Evolutionary conservation across 1,140 invertebrate species (phyloP), one percentile per base, ranked within the genome.

Genomic region (Yoshiicerus persimilis): DNA sequence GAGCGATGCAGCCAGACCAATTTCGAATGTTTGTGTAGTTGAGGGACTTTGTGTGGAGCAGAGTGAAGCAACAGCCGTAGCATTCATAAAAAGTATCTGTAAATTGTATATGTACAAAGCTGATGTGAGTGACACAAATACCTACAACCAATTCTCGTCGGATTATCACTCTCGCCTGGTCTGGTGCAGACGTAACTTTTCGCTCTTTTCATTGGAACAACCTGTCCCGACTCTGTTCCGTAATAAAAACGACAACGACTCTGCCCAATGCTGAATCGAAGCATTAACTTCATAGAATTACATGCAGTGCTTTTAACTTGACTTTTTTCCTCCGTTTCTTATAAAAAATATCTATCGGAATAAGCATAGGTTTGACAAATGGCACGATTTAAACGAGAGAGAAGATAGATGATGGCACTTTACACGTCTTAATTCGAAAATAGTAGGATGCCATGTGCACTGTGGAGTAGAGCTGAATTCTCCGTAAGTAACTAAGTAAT

Each of bases 391-490:
- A 36, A 84, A 36, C 84, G 32, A 64, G 47, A 56, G 41, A 62
- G 38, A 86, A 86, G 84, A 86, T 86, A 66, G 62, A 86, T 86
- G 84, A 86, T 86, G 84, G 84, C 84, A 86, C 32, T 86, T 86
- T 86, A 86, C 84, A 86, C 41, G 84, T 62, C 84, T 86, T 86
- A 86, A 86, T 86, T 86, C 84, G 84, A 66, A 66, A 66, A 84
- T 84, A 84, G 83, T 84, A 80, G 75, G 75, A 80, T 80, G 83
- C 83, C 38, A 84, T 56, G 38, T 84, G 83, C 83, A 84, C 38
- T 47, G 38, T 47, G 16, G 41, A 41, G 75, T 34, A 23, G 75
- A 80, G 75, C 32, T 80, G 16, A 23, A 36, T 80, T 80, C 20
- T 80, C 20, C 32, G 66, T 25, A 30, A 30, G 10, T 70, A 10